Base-by-base conservation (phyloP, 92 coral and sea anemone species). In the Zoanthus solanderi region DNA sequence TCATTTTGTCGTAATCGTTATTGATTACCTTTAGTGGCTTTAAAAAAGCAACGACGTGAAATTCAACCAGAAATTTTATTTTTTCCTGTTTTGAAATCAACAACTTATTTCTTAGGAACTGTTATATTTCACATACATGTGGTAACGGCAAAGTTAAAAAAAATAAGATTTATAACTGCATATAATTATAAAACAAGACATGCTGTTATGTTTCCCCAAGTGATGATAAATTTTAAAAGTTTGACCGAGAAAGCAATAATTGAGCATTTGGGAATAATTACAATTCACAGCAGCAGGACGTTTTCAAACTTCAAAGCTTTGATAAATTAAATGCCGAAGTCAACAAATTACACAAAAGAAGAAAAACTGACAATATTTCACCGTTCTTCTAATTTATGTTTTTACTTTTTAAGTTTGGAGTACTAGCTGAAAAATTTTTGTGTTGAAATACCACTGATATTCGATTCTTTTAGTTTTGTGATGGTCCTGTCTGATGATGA, bases 401-500 rank as follows among this genome's bases (percentile, higher is more conserved):
- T 17, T 7, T 1, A 2, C 30, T 17, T 5, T 17, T 63, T 28
- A n/a, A 63, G 12, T 13, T 58, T 4, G 11, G n/a, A 58, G 16
- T 58, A 14, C 1, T 16, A 6, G 6, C 1, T 12, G 12, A 58
- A 14, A 16, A 1, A 63, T 7, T 5, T 5, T 9, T n/a, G 17
- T 63, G 66, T n/a, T 23, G 65, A 65, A 68, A 69, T 34, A 60
- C 66, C 74, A 75, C 28, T 66, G 68, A 12, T 77, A 47, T 46
- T 66, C 16, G 17, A 34, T 60, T 79, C 84, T 52, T 54, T 46
- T 48, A 30, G 18, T 14, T 44, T 69, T 30, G 45, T 32, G 63
- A 61, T 18, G 3, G 85, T 81, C 61, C 75, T 32, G 85, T 67
- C 61, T 66, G 63, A 15, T 45, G 85, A 81, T 81, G 60, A 81